Evolutionary conservation across 2,797 vertebrate genomes (phyloP).

Genomic region (Acipenser oxyrinchus): DNA sequence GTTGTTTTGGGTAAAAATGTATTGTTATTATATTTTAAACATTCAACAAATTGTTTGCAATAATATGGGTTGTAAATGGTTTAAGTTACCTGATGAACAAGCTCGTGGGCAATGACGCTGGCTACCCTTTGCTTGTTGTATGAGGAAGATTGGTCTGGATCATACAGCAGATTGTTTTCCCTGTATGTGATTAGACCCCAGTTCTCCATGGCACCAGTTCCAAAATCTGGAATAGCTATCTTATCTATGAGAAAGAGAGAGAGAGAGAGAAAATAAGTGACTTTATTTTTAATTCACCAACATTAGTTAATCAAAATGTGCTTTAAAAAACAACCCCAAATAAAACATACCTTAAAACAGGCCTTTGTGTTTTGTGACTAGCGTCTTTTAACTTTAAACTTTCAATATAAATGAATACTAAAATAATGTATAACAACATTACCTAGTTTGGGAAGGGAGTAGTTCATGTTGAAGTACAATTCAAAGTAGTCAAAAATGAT

Average conservation of each 20-base stretch:
- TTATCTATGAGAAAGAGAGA: conserved; percentile 57
- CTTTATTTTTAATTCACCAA: too few relatives aligned
- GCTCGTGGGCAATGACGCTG: conserved; percentile 81
- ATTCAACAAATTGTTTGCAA: too few relatives aligned
- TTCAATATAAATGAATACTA: too few relatives aligned
- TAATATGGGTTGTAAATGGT: too few relatives aligned
- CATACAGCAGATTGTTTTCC: conserved; percentile 86
- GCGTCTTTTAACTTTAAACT: too few relatives aligned
- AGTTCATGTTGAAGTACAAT: conserved; percentile 76
- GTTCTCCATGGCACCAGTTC: conserved; percentile 97
- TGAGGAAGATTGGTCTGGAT: conserved; percentile 71
- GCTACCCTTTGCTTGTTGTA: conserved; percentile 84
- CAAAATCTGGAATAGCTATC: conserved; percentile 96
- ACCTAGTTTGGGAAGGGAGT: conserved; percentile 88
- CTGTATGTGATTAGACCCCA: conserved; percentile 94
- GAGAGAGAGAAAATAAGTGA: too few relatives aligned
- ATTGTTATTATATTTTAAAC: too few relatives aligned
- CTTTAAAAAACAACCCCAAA: too few relatives aligned
- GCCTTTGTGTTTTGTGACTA: too few relatives aligned
- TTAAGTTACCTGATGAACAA: conserved; percentile 84
- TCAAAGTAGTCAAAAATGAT: conserved; percentile 82
- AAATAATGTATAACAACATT: conserved; percentile 18
- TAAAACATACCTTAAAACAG: too few relatives aligned
- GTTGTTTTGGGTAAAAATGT: too few relatives aligned
- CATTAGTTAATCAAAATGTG: too few relatives aligned